Evolutionary conservation across 2,888 invertebrate species (phyloP).

Genomic region (Cyclophora punctaria): DNA sequence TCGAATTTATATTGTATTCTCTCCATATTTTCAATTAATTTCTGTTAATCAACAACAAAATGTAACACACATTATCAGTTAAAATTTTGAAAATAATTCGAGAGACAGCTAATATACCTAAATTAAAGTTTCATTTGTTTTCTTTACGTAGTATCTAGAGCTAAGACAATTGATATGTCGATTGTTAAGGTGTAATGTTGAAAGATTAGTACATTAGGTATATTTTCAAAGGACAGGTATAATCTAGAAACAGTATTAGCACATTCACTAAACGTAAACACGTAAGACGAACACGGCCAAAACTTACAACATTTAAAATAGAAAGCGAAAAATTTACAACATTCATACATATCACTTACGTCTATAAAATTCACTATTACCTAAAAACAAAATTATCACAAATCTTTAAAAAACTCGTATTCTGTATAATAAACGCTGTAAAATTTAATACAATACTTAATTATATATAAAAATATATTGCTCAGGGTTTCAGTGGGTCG

Average conservation of each 20-base stretch:
- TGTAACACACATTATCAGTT: constrained; percentile 32
- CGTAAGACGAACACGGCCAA: constrained; percentile 54
- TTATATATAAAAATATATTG: constrained; percentile 73
- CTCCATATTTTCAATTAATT: constrained; percentile 24
- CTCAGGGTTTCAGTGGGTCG: constrained; percentile 70
- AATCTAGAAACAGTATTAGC: constrained; percentile 55
- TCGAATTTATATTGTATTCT: constrained; percentile 52
- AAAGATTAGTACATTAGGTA: constrained; percentile 6
- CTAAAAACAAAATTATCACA: constrained; percentile 58
- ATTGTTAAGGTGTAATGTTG: constrained; percentile 10
- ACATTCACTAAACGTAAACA: constrained; percentile 54
- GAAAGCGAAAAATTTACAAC: constrained; percentile 60
- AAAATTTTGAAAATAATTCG: neutral
- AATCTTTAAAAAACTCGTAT: constrained; percentile 57
- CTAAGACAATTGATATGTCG: constrained; percentile 25
- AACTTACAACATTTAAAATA: constrained; percentile 61
- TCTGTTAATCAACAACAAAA: constrained; percentile 15
- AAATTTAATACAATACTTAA: constrained; percentile 62
- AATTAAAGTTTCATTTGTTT: constrained; percentile 30
- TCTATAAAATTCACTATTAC: constrained; percentile 48
- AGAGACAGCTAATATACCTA: constrained; percentile 20
- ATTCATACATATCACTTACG: constrained; percentile 44
- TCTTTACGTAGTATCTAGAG: constrained; percentile 14
- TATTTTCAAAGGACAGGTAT: constrained; percentile 23
- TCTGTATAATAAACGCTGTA: constrained; percentile 64